These are phyloP conservation scores for Onchidella celtica DNA, from an alignment of 2,888 invertebrate species.

Conservation along the genomic window DNA sequence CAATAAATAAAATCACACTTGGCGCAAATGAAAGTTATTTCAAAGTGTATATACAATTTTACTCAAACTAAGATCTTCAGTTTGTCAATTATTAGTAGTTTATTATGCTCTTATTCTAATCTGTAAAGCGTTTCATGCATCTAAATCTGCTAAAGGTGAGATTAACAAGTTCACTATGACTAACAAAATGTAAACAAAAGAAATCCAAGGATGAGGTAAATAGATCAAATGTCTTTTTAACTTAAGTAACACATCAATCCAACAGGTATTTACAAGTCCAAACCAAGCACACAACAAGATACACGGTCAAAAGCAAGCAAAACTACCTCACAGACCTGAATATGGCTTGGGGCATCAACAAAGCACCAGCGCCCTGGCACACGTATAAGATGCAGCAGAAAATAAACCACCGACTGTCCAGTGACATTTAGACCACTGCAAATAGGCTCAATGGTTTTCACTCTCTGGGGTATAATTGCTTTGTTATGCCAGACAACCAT, in stretches of 20 bases:
- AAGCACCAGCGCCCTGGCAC: too few species aligned
- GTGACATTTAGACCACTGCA: too few species aligned
- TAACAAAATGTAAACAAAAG: neutral
- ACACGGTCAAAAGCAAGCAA: too few species aligned
- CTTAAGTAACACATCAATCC: neutral
- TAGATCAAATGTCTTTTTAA: neutral
- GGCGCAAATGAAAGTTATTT: neutral
- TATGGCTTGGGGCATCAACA: neutral
- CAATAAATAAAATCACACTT: slow-evolving; percentile 21
- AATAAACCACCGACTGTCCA: too few species aligned
- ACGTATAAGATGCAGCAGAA: too few species aligned
- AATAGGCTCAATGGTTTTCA: too few species aligned
- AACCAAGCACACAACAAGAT: too few species aligned
- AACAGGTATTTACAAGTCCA: too few species aligned
- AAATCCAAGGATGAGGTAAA: neutral
- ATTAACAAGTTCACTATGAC: neutral
- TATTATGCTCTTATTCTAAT: slow-evolving; percentile 5
- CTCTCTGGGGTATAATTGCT: too few species aligned
- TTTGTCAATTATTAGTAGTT: neutral
- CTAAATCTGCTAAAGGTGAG: neutral
- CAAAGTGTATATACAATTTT: neutral
- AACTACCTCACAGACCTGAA: neutral
- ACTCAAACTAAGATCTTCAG: neutral
- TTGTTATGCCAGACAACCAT: too few species aligned
- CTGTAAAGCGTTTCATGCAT: neutral